phyloP scores from a whole-genome alignment of 2,113 vertebrate species.

The Microtus ochrogaster region DNA sequence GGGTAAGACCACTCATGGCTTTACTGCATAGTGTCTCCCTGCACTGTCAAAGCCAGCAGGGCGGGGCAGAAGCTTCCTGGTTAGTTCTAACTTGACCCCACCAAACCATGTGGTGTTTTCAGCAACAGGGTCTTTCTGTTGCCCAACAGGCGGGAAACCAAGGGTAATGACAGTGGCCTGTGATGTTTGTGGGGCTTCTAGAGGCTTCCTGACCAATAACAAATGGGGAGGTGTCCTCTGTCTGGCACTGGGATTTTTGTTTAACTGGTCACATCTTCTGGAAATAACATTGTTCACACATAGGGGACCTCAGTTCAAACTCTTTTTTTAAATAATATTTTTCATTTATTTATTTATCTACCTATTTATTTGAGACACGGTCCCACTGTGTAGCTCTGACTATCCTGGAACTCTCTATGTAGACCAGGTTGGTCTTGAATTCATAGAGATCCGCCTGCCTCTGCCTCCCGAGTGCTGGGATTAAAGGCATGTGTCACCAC shows the following conservation, averaged over 20 bases:
- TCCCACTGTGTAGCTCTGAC: background rate
- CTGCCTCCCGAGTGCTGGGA: background rate
- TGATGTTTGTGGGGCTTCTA: background rate
- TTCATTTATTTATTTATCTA: no score
- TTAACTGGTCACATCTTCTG: background rate
- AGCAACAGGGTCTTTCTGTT: background rate
- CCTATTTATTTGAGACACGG: no score
- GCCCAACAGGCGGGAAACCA: no score
- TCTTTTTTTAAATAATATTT: background rate
- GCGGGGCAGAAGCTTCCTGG: background rate
- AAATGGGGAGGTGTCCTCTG: background rate
- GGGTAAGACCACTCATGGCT: no score
- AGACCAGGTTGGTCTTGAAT: background rate
- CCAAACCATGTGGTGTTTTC: background rate
- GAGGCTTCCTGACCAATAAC: background rate
- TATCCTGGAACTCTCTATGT: background rate
- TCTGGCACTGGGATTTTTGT: background rate
- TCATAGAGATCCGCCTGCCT: background rate
- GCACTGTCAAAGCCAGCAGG: background rate
- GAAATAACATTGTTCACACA: background rate
- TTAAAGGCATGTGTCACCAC: background rate
- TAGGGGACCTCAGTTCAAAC: background rate
- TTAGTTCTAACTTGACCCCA: background rate
- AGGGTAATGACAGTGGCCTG: background rate
- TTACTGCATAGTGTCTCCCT: background rate